Evolutionary conservation across 1,140 invertebrate species (phyloP).

Genomic region (Megathymus violae): DNA sequence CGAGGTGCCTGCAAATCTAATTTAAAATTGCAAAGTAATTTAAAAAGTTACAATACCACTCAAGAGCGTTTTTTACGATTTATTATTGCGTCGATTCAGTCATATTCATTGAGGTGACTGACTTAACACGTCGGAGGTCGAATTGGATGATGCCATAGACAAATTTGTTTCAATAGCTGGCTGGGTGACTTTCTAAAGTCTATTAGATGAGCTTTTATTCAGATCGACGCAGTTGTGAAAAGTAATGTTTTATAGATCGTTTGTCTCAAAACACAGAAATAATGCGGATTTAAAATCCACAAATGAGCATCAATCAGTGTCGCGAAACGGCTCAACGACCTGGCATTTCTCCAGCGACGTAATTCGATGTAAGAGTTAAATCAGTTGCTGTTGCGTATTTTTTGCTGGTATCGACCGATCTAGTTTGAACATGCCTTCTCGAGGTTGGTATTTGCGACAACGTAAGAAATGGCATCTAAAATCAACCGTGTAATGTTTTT

Average conservation of each 20-base stretch:
- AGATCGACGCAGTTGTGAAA: no score
- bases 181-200: background rate
- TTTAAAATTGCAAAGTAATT: background rate
- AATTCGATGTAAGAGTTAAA: slow-evolving; percentile 19
- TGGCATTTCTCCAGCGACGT: slow-evolving; percentile 16
- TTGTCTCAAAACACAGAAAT: no score
- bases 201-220: slow-evolving; percentile 1
- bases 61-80: background rate
- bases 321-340: background rate
- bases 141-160: background rate
- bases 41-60: background rate
- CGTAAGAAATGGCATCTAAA: no score
- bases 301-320: slow-evolving; percentile 8
- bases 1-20: background rate
- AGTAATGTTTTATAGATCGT: no score
- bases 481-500: background rate
- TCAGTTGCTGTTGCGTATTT: background rate
- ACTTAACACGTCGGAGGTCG: background rate
- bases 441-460: background rate
- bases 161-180: background rate
- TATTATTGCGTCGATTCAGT: background rate
- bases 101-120: background rate
- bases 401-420: slow-evolving; percentile 5
- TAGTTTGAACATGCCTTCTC: background rate
- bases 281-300: slow-evolving; percentile 16